phyloP scores from a whole-genome alignment of 2,113 vertebrate genomes.

The Nannospalax galili region DNA sequence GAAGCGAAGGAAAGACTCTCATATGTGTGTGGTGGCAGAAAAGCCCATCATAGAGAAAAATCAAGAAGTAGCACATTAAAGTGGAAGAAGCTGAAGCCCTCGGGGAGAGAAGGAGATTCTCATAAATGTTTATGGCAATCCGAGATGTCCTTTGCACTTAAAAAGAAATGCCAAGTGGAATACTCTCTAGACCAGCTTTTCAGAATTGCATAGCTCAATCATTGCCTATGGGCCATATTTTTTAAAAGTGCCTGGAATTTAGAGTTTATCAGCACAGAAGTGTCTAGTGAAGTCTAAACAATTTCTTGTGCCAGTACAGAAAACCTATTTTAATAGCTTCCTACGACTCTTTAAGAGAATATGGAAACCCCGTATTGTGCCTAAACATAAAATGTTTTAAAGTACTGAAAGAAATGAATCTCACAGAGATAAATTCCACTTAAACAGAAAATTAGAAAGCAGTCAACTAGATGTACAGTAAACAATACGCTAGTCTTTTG shows the following conservation, averaged over 20 bases:
- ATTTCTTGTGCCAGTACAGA: background rate
- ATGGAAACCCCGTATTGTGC: background rate
- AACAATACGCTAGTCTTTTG: background rate
- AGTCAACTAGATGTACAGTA: background rate
- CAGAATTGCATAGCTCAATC: background rate
- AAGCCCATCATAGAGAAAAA: background rate
- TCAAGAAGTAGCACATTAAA: background rate
- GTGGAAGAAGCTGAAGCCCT: background rate
- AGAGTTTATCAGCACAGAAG: background rate
- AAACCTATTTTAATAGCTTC: background rate
- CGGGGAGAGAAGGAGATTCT: background rate
- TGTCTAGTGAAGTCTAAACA: background rate
- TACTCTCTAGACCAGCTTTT: background rate
- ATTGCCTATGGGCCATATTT: background rate
- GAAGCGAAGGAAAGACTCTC: background rate
- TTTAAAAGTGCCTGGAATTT: background rate
- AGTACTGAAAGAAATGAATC: background rate
- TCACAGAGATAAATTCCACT: background rate
- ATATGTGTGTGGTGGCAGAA: background rate
- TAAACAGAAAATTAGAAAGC: background rate
- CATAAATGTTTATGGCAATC: background rate
- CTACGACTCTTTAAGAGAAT: background rate
- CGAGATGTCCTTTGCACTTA: background rate
- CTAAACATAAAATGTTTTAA: background rate
- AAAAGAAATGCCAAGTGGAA: background rate